Base-by-base conservation (phyloP, 1,140 invertebrate species). In the Drosophila bocki region DNA sequence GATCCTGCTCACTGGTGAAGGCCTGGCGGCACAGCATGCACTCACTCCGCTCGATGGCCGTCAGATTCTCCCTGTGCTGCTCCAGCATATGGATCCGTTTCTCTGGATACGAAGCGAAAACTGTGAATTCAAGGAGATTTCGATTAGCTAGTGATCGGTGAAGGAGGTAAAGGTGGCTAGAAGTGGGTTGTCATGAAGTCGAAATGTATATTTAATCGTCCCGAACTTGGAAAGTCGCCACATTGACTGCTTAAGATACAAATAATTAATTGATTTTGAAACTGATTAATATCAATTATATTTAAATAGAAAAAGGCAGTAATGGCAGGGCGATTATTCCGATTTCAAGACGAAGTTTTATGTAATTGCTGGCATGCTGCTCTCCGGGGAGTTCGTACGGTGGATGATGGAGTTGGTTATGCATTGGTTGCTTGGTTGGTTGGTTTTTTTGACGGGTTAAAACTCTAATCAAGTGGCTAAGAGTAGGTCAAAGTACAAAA, bases 31-130 rank as follows among this genome's bases (percentile, higher is more conserved):
- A 92, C 22, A 91, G 58, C 91, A 92, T 92, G 44, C 91, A 92
- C 63, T 92, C 91, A 57, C 91, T 91, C 7, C 82, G 80, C 56
- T 92, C 91, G 26, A 92, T 87, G 41, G 83, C 60, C 3, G 91
- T 92, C 9, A 92, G 53, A 48, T 92, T 92, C 42, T 92, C 91
- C 54, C 76, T 79, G 44, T 92, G 91, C 63, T 47, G 42, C 44
- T 91, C 82, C 39, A 92, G 65, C 91, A 92, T 92, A 32, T 92
- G 91, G 9, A 92, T 72, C 1, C 91, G 80, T 54, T 92, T 92
- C 44, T 92, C 91, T 9, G 75, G 71, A 59, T 92, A 92, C 0
- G 91, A 92, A 7, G 75, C 78, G 58, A 92, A 92, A 42, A 82
- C 91, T 92, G 33, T 7, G 51, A 12, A 41, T 32, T 11, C n/a